These are phyloP conservation scores for Alviniconcha strummeri DNA, from an alignment of 2,888 invertebrate genomes.

Conservation along the genomic window DNA sequence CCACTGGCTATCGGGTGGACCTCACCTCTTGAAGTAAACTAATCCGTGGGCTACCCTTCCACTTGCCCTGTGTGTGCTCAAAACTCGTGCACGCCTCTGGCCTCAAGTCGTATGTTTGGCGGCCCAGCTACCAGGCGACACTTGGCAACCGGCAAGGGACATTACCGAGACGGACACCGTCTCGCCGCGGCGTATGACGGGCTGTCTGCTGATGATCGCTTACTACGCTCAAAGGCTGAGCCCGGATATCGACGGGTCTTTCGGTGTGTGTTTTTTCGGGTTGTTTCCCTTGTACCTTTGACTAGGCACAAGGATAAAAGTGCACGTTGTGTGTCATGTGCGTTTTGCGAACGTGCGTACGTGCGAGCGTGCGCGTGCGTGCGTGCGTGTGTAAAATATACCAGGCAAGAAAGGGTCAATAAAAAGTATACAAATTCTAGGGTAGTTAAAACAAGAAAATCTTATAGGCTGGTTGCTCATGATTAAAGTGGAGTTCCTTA, in stretches of 20 bases:
- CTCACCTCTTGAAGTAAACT: conserved; percentile 2
- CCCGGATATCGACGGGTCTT: no score
- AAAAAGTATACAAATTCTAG: no score
- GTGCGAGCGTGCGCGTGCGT: neutral
- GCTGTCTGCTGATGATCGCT: no score
- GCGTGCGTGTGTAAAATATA: neutral
- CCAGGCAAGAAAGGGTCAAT: no score
- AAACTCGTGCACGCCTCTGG: conserved; percentile 16
- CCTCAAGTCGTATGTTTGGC: conserved; percentile 26
- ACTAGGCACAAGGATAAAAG: no score
- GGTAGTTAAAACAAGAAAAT: no score
- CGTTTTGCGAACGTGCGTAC: neutral
- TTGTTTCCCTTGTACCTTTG: no score
- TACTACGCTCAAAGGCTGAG: neutral
- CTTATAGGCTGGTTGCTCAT: no score
- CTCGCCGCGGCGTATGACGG: no score
- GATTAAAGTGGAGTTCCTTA: no score
- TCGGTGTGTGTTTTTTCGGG: no score
- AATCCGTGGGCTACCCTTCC: conserved; percentile 12
- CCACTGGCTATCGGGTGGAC: conserved; percentile 29
- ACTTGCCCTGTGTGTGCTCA: conserved; percentile 11
- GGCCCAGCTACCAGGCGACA: conserved; percentile 56
- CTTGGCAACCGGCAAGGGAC: conserved; percentile 53
- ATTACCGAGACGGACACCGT: conserved; percentile 7
- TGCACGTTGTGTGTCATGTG: no score